Percentiles rank a stretch among this genome's conserved stretches.
Conservation (phyloP, 2,797 vertebrate species). For the Micropoecilia bifurca region DNA sequence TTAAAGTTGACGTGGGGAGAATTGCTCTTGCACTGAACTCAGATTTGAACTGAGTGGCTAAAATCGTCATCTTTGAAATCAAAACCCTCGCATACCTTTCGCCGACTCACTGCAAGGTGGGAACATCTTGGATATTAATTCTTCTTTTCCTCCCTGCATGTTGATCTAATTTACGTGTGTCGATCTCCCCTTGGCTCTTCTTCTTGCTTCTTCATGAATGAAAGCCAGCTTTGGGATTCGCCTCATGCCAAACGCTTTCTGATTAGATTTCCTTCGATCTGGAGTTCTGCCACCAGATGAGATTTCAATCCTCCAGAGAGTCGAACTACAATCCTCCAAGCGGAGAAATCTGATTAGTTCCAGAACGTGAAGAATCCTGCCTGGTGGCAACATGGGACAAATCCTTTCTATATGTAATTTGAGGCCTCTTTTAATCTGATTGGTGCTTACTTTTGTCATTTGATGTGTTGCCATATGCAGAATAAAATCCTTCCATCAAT, state of each 20-base stretch:
- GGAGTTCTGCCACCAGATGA: slow-evolving; percentile 33
- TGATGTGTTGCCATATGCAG: neutral
- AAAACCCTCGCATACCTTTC: too few relatives aligned
- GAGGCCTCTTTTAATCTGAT: neutral
- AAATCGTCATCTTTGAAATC: neutral
- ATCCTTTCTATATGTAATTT: slow-evolving; percentile 7
- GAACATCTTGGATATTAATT: neutral
- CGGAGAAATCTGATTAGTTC: slow-evolving; percentile 36
- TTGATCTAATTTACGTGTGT: slow-evolving; percentile 3
- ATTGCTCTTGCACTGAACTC: neutral
- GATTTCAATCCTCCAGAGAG: slow-evolving; percentile 32
- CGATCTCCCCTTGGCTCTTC: neutral
- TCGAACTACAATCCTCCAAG: slow-evolving; percentile 10
- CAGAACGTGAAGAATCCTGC: slow-evolving; percentile 3
- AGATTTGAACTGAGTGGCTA: neutral
- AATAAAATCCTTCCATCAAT: neutral
- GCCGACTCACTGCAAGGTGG: neutral
- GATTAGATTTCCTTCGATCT: slow-evolving; percentile 40
- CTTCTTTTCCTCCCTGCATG: slow-evolving; percentile 2
- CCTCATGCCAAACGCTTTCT: slow-evolving; percentile 22
- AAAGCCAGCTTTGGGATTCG: slow-evolving; percentile 9
- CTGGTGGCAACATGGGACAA: neutral
- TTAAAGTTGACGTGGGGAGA: neutral
- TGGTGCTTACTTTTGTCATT: neutral
- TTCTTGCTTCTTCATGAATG: slow-evolving; percentile 18